phyloP scores from a whole-genome alignment of 2,888 invertebrate genomes.

The Slavum lentiscoides region DNA sequence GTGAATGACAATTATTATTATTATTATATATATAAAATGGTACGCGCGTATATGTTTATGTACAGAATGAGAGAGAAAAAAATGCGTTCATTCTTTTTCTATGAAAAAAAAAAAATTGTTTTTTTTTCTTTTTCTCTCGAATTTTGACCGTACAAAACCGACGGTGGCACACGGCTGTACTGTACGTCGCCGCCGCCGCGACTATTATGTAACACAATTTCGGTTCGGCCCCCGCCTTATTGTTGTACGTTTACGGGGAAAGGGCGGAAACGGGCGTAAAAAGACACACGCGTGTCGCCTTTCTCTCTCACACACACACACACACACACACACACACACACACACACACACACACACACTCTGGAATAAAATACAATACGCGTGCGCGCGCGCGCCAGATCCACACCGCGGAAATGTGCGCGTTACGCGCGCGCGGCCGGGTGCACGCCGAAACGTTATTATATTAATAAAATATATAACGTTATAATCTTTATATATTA shows the following conservation, averaged over 20 bases:
- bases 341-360: no score
- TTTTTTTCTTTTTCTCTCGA: constrained; percentile 7
- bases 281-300: constrained; percentile 21
- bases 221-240: constrained; percentile 51
- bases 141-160: constrained; percentile 44
- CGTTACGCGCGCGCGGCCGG: no score
- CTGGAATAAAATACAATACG: no score
- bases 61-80: not conserved
- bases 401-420: no score
- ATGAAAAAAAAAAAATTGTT: not conserved
- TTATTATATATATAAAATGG: not conserved
- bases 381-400: no score
- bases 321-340: no score
- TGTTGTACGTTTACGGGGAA: constrained; percentile 26
- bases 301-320: not conserved
- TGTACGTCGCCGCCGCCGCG: not conserved
- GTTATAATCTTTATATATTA: no score
- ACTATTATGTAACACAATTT: constrained; percentile 52
- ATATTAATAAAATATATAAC: no score
- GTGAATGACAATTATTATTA: constrained; percentile 36
- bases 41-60: no score
- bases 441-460: no score
- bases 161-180: constrained; percentile 27
- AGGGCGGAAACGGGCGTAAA: constrained; percentile 52
- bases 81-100: constrained; percentile 17